These are phyloP conservation scores for Chauna torquata DNA, from an alignment of 2,113 vertebrate genomes.

Conservation along the genomic window DNA sequence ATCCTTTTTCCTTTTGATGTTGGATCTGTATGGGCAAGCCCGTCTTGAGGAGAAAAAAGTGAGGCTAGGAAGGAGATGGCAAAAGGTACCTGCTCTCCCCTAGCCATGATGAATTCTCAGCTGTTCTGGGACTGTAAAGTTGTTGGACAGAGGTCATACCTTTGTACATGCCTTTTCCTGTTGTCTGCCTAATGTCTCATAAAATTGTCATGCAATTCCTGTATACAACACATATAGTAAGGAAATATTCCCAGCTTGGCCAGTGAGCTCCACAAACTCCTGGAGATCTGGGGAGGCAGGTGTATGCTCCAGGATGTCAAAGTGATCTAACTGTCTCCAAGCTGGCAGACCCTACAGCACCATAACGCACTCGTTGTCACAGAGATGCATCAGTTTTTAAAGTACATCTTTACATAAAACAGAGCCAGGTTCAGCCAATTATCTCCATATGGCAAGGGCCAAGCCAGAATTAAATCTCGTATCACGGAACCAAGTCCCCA, in stretches of 20 bases:
- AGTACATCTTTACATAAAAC: neutral
- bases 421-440: neutral
- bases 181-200: neutral
- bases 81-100: neutral
- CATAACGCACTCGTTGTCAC: neutral
- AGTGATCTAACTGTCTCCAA: neutral
- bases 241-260: neutral
- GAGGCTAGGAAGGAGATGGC: neutral
- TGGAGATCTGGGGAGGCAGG: neutral
- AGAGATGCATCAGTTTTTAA: neutral
- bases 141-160: neutral
- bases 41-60: neutral
- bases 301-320: neutral
- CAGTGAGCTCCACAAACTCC: neutral
- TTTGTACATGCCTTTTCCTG: fast-evolving
- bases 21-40: neutral
- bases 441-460: neutral
- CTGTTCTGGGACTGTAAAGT: neutral
- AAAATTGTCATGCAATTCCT: neutral
- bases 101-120: neutral
- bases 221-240: neutral
- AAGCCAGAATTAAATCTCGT: neutral
- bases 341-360: neutral
- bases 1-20: neutral
- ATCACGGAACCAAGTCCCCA: neutral